Percentiles rank a stretch among this genome's conserved stretches.
phyloP scores from a whole-genome alignment of 2,888 invertebrate genomes.

The Noctua comes region DNA sequence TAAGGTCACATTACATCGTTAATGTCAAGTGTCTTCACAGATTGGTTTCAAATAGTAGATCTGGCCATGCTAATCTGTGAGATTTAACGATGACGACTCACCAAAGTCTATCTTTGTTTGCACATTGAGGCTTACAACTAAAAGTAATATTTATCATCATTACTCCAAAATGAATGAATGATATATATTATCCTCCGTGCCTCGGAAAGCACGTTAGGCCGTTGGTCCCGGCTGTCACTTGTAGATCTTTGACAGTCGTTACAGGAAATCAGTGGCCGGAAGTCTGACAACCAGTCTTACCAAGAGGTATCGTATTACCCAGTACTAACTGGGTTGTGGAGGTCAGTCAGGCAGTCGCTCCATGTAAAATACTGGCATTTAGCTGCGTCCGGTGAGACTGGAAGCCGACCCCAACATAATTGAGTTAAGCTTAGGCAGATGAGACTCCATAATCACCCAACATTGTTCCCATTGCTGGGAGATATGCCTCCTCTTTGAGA shows the following conservation, averaged over 20 bases:
- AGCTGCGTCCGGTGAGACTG: not conserved
- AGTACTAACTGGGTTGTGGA: not conserved
- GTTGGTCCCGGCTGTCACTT: not conserved
- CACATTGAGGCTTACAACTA: not conserved
- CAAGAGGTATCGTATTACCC: not conserved
- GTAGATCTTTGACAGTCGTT: not conserved
- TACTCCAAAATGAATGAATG: too few relatives aligned
- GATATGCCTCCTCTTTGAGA: not conserved
- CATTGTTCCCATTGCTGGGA: not conserved
- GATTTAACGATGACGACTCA: slow-evolving; percentile 26
- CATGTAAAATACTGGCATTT: not conserved
- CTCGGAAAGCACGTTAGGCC: not conserved
- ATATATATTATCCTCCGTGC: not conserved
- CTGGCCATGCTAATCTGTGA: not conserved
- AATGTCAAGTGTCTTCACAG: slow-evolving; percentile 45
- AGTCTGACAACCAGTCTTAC: not conserved
- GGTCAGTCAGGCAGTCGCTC: not conserved
- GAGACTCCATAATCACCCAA: not conserved
- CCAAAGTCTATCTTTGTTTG: not conserved
- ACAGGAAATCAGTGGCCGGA: not conserved
- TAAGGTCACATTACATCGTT: slow-evolving; percentile 48
- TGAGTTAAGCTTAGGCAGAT: not conserved
- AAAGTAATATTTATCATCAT: not conserved
- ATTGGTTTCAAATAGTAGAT: slow-evolving; percentile 35
- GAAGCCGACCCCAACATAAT: not conserved